Conservation (phyloP, 2,888 invertebrate genomes). For the Leptothorax acervorum region DNA sequence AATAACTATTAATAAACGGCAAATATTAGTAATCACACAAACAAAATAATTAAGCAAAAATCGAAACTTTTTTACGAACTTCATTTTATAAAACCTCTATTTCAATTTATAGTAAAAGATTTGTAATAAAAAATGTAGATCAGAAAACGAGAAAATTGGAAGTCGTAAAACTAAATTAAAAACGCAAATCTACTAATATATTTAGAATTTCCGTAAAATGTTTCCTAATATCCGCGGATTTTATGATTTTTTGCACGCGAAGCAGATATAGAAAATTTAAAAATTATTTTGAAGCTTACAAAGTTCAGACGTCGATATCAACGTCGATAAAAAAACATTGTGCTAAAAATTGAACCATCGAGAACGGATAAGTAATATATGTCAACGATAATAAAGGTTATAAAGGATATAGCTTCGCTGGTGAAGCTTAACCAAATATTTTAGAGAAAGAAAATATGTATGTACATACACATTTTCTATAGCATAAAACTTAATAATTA, state of each 20-base stretch:
- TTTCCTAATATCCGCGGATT: background rate
- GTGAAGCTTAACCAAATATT: background rate
- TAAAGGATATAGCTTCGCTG: background rate
- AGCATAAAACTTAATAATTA: background rate
- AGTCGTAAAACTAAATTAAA: background rate
- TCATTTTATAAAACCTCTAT: background rate
- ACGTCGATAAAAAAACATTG: no score
- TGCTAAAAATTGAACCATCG: background rate
- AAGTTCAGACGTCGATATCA: background rate
- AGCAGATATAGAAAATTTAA: background rate
- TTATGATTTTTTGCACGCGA: background rate
- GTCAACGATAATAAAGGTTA: background rate
- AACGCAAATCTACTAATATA: background rate
- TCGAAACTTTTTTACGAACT: background rate
- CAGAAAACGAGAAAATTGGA: background rate
- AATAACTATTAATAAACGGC: no score
- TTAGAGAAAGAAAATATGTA: background rate
- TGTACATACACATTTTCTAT: background rate
- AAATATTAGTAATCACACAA: background rate
- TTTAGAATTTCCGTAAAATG: background rate
- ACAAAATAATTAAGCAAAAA: background rate
- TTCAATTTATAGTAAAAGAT: background rate
- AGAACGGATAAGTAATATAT: background rate
- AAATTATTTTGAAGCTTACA: background rate
- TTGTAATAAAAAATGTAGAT: background rate